phyloP scores from a whole-genome alignment of 1,140 invertebrate genomes.

The Scaptomyza pallida region DNA sequence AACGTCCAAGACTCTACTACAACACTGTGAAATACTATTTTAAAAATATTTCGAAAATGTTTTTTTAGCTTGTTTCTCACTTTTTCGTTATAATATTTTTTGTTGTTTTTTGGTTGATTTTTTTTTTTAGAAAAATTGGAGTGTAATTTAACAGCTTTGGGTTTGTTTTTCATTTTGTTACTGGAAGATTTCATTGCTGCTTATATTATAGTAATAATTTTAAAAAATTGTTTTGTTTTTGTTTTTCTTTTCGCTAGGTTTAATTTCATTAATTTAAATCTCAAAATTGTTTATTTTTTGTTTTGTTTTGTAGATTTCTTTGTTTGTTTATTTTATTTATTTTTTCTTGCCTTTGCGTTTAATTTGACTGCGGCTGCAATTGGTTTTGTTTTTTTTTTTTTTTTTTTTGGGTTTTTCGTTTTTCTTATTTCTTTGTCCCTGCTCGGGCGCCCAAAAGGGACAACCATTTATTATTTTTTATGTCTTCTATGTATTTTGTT shows the following conservation, averaged over 20 bases:
- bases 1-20: slow-evolving; percentile 2
- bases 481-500: slow-evolving; percentile 1
- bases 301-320: slow-evolving; percentile 64
- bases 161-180: slow-evolving; percentile 49
- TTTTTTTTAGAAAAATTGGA: slow-evolving; percentile 69
- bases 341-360: slow-evolving; percentile 58
- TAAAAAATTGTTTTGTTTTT: slow-evolving; percentile 59
- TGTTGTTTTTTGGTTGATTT: slow-evolving; percentile 29
- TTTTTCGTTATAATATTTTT: slow-evolving; percentile 24
- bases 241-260: slow-evolving; percentile 61
- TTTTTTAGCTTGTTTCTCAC: slow-evolving; percentile 21
- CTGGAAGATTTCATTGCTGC: slow-evolving; percentile 80
- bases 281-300: slow-evolving; percentile 25
- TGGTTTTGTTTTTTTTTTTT: background rate
- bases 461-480: slow-evolving; percentile 25
- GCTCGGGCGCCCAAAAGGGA: background rate
- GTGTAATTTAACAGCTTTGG: slow-evolving; percentile 70
- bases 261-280: slow-evolving; percentile 52
- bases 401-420: too few species aligned
- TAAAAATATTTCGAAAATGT: slow-evolving; percentile 6
- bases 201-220: slow-evolving; percentile 78
- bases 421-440: background rate
- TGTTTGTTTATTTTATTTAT: slow-evolving; percentile 36
- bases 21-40: slow-evolving; percentile 13
- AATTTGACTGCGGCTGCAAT: slow-evolving; percentile 59